phyloP scores from a whole-genome alignment of 2,797 vertebrate species.

The Darevskia mixta region DNA sequence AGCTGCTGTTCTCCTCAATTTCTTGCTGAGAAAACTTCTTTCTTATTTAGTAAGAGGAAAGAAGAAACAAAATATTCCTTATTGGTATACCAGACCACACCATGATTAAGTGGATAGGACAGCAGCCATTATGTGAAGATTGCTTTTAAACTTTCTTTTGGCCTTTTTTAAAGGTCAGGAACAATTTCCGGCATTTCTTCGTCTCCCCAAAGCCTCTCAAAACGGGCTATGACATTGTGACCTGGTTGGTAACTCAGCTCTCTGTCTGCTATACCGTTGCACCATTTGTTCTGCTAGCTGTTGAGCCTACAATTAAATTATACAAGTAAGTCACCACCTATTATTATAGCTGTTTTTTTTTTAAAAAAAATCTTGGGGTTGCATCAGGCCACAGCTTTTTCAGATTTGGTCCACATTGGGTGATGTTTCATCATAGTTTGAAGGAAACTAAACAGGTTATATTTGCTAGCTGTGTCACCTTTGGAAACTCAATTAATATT shows the following conservation, averaged over 20 bases:
- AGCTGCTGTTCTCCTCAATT: background rate
- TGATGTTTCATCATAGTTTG: background rate
- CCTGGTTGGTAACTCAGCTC: conserved; percentile 91
- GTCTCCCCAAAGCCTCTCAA: conserved; percentile 82
- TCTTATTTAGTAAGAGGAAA: background rate
- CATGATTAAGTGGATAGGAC: background rate
- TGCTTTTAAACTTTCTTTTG: background rate
- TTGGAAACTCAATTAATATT: background rate
- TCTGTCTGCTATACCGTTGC: conserved; percentile 91
- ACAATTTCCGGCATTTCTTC: conserved; percentile 86
- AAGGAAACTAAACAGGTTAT: background rate
- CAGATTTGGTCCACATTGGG: background rate
- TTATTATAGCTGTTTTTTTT: background rate
- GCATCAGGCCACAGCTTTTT: rapidly evolving
- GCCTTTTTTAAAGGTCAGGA: conserved; percentile 84
- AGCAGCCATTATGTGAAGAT: rapidly evolving
- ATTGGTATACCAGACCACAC: background rate
- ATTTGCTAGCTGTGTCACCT: background rate
- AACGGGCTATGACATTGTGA: conserved; percentile 84
- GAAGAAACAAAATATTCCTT: background rate
- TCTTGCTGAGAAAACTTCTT: background rate
- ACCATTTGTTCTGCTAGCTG: conserved; percentile 91
- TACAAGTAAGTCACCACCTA: conserved; percentile 85
- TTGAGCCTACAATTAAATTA: conserved; percentile 85
- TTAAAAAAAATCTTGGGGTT: background rate